Evolutionary conservation across 2,888 invertebrate genomes (phyloP).

Genomic region (Hyles lineata): DNA sequence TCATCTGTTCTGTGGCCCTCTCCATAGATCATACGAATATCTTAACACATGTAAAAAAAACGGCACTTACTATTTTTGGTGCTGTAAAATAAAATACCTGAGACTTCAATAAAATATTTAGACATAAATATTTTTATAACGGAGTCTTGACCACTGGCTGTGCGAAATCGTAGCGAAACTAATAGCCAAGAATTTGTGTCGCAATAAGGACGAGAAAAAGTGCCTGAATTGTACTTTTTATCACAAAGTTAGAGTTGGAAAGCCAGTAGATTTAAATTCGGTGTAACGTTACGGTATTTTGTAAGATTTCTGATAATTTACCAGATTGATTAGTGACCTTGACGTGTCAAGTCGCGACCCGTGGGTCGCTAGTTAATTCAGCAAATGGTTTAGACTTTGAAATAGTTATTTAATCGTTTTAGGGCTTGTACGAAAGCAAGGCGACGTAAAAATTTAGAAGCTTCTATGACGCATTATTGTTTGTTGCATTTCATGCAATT

Average conservation of each 20-base stretch:
- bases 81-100: too few relatives aligned
- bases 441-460: too few relatives aligned
- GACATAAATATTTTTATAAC: neutral
- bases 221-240: neutral
- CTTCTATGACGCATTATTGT: too few relatives aligned
- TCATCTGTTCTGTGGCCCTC: too few relatives aligned
- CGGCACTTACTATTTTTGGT: too few relatives aligned
- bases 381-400: neutral
- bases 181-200: neutral
- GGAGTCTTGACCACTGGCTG: neutral
- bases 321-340: neutral
- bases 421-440: too few relatives aligned
- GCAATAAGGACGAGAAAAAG: constrained; percentile 10
- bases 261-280: constrained; percentile 3
- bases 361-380: neutral
- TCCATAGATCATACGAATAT: too few relatives aligned
- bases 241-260: constrained; percentile 7
- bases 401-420: neutral
- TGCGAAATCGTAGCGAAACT: neutral
- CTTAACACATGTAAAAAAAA: too few relatives aligned
- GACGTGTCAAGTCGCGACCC: too few relatives aligned
- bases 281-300: constrained; percentile 23
- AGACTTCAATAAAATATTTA: too few relatives aligned
- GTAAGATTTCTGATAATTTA: constrained; percentile 20
- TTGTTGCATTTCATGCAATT: too few relatives aligned